Evolutionary conservation across 1,140 invertebrate species (phyloP).

Genomic region (Sarcophaga bullata): DNA sequence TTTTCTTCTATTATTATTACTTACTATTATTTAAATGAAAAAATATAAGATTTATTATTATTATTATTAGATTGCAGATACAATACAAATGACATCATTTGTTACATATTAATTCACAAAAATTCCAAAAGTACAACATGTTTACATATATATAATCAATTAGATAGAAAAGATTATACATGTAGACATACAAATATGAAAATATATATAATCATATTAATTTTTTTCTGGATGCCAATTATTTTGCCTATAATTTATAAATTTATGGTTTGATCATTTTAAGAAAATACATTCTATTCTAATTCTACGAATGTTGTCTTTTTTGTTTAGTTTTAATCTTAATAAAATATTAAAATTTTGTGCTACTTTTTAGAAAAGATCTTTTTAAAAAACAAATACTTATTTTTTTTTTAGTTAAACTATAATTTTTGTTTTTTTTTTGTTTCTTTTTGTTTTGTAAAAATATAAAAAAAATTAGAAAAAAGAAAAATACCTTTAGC

Average conservation of each 20-base stretch:
- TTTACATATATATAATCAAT: no score
- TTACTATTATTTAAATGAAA: constrained; percentile 15
- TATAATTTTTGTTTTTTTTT: neutral
- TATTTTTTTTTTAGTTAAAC: neutral
- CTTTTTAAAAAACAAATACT: constrained; percentile 2
- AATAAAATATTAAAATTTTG: constrained; percentile 5
- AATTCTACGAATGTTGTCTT: neutral
- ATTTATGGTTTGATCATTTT: neutral
- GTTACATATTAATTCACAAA: no score
- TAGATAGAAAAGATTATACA: neutral
- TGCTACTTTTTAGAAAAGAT: constrained; percentile 17
- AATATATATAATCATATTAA: neutral
- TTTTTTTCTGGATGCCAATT: neutral
- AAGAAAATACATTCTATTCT: constrained; percentile 11
- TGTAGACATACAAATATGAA: neutral
- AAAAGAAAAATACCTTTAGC: no score
- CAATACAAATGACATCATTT: no score
- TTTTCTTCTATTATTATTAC: neutral
- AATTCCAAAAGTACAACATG: no score
- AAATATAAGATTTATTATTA: neutral
- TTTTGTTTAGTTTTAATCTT: constrained; percentile 13
- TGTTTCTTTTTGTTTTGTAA: neutral
- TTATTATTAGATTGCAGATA: neutral
- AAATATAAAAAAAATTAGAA: no score
- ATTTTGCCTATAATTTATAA: constrained; percentile 1